Percentiles rank a stretch among this genome's conserved stretches.
Evolutionary conservation across 2,888 invertebrate genomes (phyloP).

Genomic region (Eupeodes luniger): DNA sequence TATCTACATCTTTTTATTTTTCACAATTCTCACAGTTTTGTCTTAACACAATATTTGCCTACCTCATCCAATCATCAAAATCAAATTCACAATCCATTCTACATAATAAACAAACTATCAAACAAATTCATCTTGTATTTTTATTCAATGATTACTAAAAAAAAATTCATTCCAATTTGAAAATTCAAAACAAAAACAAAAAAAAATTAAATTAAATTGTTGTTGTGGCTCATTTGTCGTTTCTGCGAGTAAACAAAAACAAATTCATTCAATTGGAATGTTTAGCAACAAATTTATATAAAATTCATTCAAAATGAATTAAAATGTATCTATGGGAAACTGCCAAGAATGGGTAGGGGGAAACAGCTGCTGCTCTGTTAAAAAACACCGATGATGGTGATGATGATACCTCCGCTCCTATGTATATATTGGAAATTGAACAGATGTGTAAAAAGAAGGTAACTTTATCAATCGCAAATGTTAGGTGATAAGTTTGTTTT

Average conservation of each 20-base stretch:
- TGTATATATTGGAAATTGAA: not conserved
- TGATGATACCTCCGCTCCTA: not conserved
- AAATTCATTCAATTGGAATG: constrained; percentile 34
- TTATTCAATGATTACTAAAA: too few relatives aligned
- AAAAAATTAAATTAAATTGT: not conserved
- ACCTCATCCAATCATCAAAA: too few relatives aligned
- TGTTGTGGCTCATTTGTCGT: not conserved
- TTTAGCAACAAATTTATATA: constrained; percentile 41
- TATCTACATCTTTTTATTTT: too few relatives aligned
- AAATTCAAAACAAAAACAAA: constrained; percentile 24
- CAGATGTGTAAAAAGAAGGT: not conserved
- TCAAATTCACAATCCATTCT: too few relatives aligned
- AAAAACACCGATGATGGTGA: not conserved
- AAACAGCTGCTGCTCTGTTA: constrained; percentile 37
- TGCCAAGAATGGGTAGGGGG: not conserved
- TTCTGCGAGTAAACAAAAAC: too few relatives aligned
- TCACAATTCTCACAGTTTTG: too few relatives aligned
- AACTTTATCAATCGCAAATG: not conserved
- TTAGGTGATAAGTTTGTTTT: not conserved
- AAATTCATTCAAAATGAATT: constrained; percentile 62
- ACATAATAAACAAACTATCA: too few relatives aligned
- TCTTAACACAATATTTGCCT: too few relatives aligned
- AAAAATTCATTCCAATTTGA: not conserved
- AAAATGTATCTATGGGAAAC: constrained; percentile 32
- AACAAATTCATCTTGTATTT: too few relatives aligned